Base-by-base conservation (phyloP, 2,888 invertebrate genomes). In the Eumerus sabulonum region DNA sequence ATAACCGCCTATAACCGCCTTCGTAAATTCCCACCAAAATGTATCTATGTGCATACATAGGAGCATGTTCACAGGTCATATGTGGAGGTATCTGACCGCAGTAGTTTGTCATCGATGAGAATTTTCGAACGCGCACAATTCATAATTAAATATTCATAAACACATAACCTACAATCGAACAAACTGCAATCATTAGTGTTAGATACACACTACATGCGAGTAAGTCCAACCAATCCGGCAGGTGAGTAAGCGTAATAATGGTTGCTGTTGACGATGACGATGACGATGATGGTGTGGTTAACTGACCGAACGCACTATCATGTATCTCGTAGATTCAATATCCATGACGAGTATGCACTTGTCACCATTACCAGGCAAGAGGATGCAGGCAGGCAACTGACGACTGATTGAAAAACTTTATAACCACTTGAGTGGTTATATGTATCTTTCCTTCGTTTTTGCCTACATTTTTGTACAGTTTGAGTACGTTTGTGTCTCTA, bases 311-410 rank as follows among this genome's bases (percentile, higher is more conserved):
- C 40, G 66, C 47, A 40, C 14, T 18, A 13, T 18, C 36, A 17
- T 44, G n/a, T n/a, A n/a, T n/a, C n/a, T n/a, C n/a, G n/a, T 27
- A 27, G 7, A 27, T 56, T 54, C 19, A 66, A 27, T 66, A 56
- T 56, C 54, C 56, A 56, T 66, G 40, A 64, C 40, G 66, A 56
- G 47, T 56, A 19, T 63, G 51, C 51, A 62, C 50, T 19, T 51
- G 60, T 13, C 35, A 38, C 36, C 27, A 27, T 2, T 27, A 27
- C 3, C 27, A 27, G 27, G 27, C 27, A 7, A 27, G 7, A 2
- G 7, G 27, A 4, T 4, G 27, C 3, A 4, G 27, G 27, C 27
- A 27, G 27, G 27, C 27, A 27, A 7, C 27, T 4, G 3, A 27
- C 27, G 7, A 7, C 27, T 27, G 27, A 27, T 27, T 27, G 27